These are phyloP conservation scores for Hyalella azteca DNA, from an alignment of 2,888 invertebrate species.

Conservation along the genomic window DNA sequence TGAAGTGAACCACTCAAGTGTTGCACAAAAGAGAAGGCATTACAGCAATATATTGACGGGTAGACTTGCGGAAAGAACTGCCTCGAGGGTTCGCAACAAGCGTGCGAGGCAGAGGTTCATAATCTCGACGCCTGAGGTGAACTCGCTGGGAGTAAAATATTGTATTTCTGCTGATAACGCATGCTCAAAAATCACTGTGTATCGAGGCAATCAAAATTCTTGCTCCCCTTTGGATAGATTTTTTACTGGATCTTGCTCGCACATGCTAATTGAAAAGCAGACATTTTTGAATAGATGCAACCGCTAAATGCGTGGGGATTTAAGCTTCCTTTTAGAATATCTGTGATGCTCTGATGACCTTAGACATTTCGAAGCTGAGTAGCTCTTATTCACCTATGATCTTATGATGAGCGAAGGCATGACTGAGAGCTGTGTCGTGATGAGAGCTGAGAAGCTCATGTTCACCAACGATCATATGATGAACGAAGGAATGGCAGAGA, in stretches of 20 bases:
- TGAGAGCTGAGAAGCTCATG: too few species aligned
- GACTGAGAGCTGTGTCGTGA: too few species aligned
- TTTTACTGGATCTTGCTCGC: slow-evolving; percentile 16
- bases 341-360: neutral
- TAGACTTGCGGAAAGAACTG: too few species aligned
- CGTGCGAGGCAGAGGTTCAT: too few species aligned
- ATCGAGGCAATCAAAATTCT: slow-evolving; percentile 37
- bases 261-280: slow-evolving; percentile 32
- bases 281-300: neutral
- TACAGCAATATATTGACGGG: neutral
- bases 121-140: slow-evolving; percentile 1
- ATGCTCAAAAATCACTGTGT: slow-evolving; percentile 30
- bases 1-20: too few species aligned
- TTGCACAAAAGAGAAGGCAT: neutral
- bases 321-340: neutral
- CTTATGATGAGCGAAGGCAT: too few species aligned
- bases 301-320: neutral
- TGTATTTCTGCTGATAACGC: slow-evolving; percentile 21
- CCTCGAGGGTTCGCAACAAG: too few species aligned
- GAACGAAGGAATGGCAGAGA: too few species aligned
- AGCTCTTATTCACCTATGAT: too few species aligned
- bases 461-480: too few species aligned
- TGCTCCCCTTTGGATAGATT: slow-evolving; percentile 34
- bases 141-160: slow-evolving; percentile 5
- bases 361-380: too few species aligned